Percentiles rank a stretch among this genome's conserved stretches.
These are phyloP conservation scores for Myiopsitta monachus DNA, from an alignment of 2,113 vertebrate genomes.

Conservation along the genomic window DNA sequence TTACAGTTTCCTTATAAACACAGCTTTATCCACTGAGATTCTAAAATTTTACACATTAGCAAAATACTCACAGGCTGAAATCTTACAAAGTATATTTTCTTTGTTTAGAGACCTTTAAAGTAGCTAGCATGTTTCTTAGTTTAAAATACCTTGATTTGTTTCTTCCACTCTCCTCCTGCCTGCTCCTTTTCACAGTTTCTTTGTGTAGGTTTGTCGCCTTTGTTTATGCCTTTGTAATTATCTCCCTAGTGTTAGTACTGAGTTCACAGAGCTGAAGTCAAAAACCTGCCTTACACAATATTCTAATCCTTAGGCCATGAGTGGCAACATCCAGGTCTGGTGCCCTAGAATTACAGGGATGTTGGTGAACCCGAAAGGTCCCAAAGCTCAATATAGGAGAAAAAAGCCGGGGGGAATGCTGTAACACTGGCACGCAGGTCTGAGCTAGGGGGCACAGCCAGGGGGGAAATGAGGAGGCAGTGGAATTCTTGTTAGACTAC, in stretches of 20 bases:
- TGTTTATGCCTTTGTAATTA: constrained; percentile 38
- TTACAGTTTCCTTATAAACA: not conserved
- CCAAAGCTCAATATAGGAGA: not conserved
- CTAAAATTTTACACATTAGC: not conserved
- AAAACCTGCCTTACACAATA: constrained; percentile 8
- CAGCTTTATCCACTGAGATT: not conserved
- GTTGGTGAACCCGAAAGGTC: constrained; percentile 11
- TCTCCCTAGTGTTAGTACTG: constrained; percentile 13
- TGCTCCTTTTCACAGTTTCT: constrained; percentile 7
- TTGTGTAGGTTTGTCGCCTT: constrained; percentile 48
- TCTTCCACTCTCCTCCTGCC: not conserved
- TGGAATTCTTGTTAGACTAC: constrained; percentile 42
- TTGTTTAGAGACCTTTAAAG: not conserved
- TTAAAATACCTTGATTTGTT: not conserved
- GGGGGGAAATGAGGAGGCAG: constrained; percentile 29
- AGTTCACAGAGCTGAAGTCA: constrained; percentile 23
- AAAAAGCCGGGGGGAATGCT: not conserved
- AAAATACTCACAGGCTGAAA: not conserved
- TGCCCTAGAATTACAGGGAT: constrained; percentile 24
- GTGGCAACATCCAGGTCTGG: not conserved
- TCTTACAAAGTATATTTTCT: not conserved
- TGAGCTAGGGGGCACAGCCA: constrained; percentile 37
- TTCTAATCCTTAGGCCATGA: constrained; percentile 50
- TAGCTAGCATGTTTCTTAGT: not conserved
- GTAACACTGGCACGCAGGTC: not conserved